phyloP scores from a whole-genome alignment of 2,888 invertebrate genomes.

The Coelogynopora nodosa region DNA sequence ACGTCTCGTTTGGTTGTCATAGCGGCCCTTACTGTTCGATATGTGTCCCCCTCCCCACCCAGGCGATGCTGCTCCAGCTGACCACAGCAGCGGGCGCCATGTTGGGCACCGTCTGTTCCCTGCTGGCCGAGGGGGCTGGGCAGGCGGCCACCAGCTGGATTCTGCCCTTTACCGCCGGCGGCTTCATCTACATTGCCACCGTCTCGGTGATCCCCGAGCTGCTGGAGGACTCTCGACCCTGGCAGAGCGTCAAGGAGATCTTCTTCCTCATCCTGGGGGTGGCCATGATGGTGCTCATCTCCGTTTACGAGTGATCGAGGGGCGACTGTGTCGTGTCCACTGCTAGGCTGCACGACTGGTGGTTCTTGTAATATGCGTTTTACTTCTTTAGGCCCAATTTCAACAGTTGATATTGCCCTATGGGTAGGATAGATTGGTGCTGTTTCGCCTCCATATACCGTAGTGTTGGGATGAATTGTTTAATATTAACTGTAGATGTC shows the following conservation, averaged over 20 bases:
- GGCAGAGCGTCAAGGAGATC: conserved; percentile 84
- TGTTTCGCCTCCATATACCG: no score
- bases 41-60: no score
- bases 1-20: no score
- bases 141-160: conserved; percentile 68
- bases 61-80: conserved; percentile 88
- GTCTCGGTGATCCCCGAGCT: conserved; percentile 97
- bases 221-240: conserved; percentile 73
- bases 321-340: no score
- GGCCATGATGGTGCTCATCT: conserved; percentile 89
- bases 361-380: no score
- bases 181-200: conserved; percentile 99
- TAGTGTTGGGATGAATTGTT: no score
- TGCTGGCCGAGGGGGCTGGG: conserved; percentile 72
- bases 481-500: no score
- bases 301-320: conserved; percentile 72
- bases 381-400: no score
- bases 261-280: conserved; percentile 81
- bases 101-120: conserved; percentile 82
- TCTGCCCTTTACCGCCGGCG: conserved; percentile 90
- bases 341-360: no score
- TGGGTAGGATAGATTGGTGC: no score
- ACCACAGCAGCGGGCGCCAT: conserved; percentile 90
- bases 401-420: no score
- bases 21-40: no score